Evolutionary conservation across 2,888 invertebrate genomes (phyloP), one percentile per base, ranked within the genome.

Genomic region (Drosophila kambysellisi): DNA sequence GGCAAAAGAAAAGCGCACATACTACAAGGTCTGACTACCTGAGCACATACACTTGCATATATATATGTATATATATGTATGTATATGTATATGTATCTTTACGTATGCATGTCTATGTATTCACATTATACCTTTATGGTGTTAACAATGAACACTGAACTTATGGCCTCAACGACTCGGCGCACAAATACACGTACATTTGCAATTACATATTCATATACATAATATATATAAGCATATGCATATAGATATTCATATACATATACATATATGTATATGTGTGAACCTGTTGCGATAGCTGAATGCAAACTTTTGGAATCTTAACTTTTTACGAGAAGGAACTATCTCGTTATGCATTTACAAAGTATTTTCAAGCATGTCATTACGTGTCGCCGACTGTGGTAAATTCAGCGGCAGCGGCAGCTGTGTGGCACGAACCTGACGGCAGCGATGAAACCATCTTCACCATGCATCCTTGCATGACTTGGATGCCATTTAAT

Each of bases 281-380:
- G 25, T 39, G 46, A 46, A 48, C 65, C 43, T 67, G 65, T 48
- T 43, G 83, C 71, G 66, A 70, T 70, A 73, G 64, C 32, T 56
- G 8, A 60, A 63, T 29, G 50, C 58, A 83, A 81, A 76, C 68
- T 75, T 83, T 73, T 69, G 62, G 79, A 83, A 76, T 83, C 88
- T 83, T 88, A 84, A 83, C 82, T 85, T 74, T 88, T 88, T 83
- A 77, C 88, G 20, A 25, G 20, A 25, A 25, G 20, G 20, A 25
- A 25, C 20, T 25, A 25, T 25, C 20, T 25, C 20, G 20, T 25
- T 77, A 66, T 80, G 71, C 81, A 86, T 74, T 85, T 72, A 68
- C 72, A 48, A 73, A 82, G 72, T 50, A 76, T 70, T 83, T 71
- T 58, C 62, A 59, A 39, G 65, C 57, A 63, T 63, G 51, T 56